Evolutionary conservation across 2,113 vertebrate genomes (phyloP).

Genomic region (Vidua macroura): DNA sequence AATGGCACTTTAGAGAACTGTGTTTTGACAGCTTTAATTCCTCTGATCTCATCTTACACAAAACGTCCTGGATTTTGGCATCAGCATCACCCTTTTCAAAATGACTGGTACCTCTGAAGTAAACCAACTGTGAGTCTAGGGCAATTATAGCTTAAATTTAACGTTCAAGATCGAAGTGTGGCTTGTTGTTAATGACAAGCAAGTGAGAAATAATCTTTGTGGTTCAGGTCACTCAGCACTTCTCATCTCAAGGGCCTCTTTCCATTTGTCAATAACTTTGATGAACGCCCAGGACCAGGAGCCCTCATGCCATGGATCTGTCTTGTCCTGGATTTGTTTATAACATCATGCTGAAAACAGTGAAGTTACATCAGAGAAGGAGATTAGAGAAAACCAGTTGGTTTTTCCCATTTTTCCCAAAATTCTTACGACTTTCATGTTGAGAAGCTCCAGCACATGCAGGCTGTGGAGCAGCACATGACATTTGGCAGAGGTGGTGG

Average conservation of each 20-base stretch:
- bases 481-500: conserved; percentile 25
- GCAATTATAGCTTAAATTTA: neutral
- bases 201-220: neutral
- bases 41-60: neutral
- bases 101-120: neutral
- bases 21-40: conserved; percentile 35
- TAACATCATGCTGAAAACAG: neutral
- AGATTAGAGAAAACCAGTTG: neutral
- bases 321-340: neutral
- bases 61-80: neutral
- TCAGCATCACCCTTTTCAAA: neutral
- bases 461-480: neutral
- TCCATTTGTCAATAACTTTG: neutral
- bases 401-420: neutral
- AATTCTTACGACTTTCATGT: neutral
- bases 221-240: neutral
- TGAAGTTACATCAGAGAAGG: neutral
- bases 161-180: neutral
- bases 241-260: neutral
- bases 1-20: neutral
- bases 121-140: neutral
- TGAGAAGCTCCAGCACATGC: conserved; percentile 1
- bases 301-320: neutral
- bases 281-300: neutral
- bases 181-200: neutral